phyloP scores from a whole-genome alignment of 2,113 vertebrate genomes.

The Centropus bengalensis region DNA sequence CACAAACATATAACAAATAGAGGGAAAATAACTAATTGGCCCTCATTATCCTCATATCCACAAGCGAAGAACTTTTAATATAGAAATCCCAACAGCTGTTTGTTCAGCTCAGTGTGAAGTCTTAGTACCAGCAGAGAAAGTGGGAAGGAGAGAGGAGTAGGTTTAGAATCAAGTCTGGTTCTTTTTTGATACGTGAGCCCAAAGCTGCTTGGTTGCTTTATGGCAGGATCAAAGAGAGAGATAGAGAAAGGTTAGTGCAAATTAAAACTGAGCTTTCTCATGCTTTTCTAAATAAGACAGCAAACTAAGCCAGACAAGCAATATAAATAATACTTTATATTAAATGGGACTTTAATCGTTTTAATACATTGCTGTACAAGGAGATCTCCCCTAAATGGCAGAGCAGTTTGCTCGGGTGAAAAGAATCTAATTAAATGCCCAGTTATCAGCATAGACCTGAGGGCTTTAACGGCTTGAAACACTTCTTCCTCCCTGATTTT shows the following conservation, averaged over 20 bases:
- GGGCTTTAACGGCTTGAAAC: neutral
- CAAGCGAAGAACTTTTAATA: neutral
- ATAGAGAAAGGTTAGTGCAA: constrained; percentile 51
- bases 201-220: constrained; percentile 28
- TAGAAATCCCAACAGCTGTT: constrained; percentile 47
- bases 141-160: neutral
- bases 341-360: constrained; percentile 68
- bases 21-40: neutral
- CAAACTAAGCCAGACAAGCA: constrained; percentile 69
- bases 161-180: constrained; percentile 26
- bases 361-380: constrained; percentile 52
- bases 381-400: constrained; percentile 56
- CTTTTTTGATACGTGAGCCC: constrained; percentile 8
- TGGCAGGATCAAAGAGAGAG: constrained; percentile 7
- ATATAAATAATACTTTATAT: constrained; percentile 69
- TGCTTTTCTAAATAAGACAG: constrained; percentile 72
- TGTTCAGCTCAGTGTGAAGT: constrained; percentile 41
- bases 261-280: constrained; percentile 68
- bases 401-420: constrained; percentile 53
- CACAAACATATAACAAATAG: neutral
- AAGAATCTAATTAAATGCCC: constrained; percentile 69
- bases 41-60: constrained; percentile 26
- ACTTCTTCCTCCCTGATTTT: neutral
- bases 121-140: constrained; percentile 36
- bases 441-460: constrained; percentile 52